Percentiles rank a stretch among this genome's conserved stretches.
These are phyloP conservation scores for Narcine bancroftii DNA, from an alignment of 2,113 vertebrate genomes.

Conservation along the genomic window DNA sequence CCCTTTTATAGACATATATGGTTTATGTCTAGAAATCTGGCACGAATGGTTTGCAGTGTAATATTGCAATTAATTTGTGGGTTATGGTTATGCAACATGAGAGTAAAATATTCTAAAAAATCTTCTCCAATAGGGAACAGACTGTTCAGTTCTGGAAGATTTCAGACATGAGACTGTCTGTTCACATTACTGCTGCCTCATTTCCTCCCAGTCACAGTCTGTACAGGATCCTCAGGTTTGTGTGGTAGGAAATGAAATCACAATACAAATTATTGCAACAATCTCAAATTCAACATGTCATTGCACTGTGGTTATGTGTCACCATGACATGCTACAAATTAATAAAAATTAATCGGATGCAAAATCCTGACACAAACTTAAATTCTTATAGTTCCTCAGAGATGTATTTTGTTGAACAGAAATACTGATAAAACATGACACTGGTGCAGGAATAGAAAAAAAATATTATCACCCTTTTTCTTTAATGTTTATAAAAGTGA, in stretches of 20 bases:
- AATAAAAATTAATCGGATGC: neutral
- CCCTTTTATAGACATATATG: neutral
- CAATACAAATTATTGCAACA: conserved; percentile 23
- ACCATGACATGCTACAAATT: conserved; percentile 4
- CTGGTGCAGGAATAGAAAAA: neutral
- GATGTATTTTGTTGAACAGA: neutral
- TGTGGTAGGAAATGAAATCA: conserved; percentile 37
- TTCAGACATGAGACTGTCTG: conserved; percentile 15
- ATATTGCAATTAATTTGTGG: neutral
- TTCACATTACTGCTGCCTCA: conserved; percentile 9
- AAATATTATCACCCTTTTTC: neutral
- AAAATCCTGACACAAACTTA: neutral
- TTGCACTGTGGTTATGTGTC: conserved; percentile 30
- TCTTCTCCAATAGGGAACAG: neutral
- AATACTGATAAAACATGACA: neutral
- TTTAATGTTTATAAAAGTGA: neutral
- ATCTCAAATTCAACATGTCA: conserved; percentile 17
- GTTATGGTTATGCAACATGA: neutral
- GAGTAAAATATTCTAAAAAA: neutral
- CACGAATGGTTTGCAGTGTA: neutral
- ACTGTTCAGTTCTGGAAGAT: neutral
- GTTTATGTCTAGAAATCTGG: neutral
- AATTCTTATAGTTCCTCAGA: neutral
- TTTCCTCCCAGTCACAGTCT: conserved; percentile 34
- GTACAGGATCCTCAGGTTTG: conserved; percentile 12